Base-by-base conservation (phyloP, 2,797 vertebrate species). In the Siniperca undulata region DNA sequence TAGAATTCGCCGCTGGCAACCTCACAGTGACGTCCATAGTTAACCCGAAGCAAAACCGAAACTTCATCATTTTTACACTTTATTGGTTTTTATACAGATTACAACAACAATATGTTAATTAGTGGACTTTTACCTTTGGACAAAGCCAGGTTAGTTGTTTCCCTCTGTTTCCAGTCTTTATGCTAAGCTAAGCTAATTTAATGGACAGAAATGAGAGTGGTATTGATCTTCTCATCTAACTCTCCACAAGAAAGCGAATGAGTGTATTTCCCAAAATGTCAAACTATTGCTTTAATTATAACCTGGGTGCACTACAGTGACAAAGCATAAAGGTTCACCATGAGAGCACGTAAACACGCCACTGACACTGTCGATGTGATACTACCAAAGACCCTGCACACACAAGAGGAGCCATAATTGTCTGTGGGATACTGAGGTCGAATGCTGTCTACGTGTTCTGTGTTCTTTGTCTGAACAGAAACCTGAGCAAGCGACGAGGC, bases 401-500 rank as follows among this genome's bases (percentile, higher is more conserved):
- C 50, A 72, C 40, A 64, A n/a, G 19, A 72, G 42, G 17, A 71
- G 40, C 36, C 56, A 27, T 73, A 30, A n/a, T 65, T 77, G 74
- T 83, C 61, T 74, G 34, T 13, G 22, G 58, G 20, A 67, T 46
- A 71, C 12, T 46, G 20, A 77, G 56, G 61, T 8, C 0, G 27
- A n/a, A 58, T 27, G 59, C 62, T 79, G 82, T 86, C 82, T 70
- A n/a, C 20, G 0, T 36, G 65, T 68, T 77, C 78, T 83, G 0
- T 36, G 65, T 68, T 77, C 78, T 83, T 86, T 86, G 89, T 92
- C 78, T 61, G 30, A 70, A 71, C 30, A 65, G 87, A 89, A 90
- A 91, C 78, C 62, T 81, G 83, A 90, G 79, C 14, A 62, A 80
- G 55, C 1, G 2, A 36, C 3, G 2, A 72, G 73, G 78, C 70